A percentile compares a stretch with the other conserved stretches of the same genome.
Evolutionary conservation across 2,797 vertebrate genomes (phyloP).

Genomic region (Acrossocheilus wenchowensis): DNA sequence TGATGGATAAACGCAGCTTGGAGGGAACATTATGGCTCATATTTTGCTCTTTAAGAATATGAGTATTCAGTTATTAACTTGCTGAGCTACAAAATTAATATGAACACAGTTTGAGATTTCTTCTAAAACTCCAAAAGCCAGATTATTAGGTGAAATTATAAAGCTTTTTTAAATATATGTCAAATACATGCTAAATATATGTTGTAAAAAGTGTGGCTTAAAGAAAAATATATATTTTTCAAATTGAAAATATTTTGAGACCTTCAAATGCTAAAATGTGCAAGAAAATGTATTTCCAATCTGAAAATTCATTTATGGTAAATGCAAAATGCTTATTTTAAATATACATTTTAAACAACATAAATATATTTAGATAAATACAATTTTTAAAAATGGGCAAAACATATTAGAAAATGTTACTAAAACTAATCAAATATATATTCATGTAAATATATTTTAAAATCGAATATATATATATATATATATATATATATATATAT

Average conservation of each 20-base stretch:
- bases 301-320: not conserved
- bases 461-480: not conserved
- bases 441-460: not conserved
- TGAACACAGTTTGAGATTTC: not conserved
- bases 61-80: not conserved
- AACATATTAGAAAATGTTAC: not conserved
- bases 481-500: not conserved
- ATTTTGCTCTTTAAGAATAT: not conserved
- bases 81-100: not conserved
- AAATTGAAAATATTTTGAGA: too few species aligned
- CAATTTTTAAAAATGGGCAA: not conserved
- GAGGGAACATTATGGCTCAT: not conserved
- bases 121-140: not conserved
- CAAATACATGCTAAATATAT: not conserved
- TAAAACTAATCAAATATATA: not conserved
- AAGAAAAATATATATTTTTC: too few species aligned
- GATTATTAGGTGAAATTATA: not conserved
- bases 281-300: too few species aligned
- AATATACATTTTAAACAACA: not conserved
- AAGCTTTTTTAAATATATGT: not conserved
- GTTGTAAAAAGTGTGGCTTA: too few species aligned
- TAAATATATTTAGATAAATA: not conserved
- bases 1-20: not conserved
- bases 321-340: too few species aligned
- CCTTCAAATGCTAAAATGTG: too few species aligned